These are phyloP conservation scores for Oostethus manadensis DNA, from an alignment of 2,113 vertebrate genomes.

Conservation along the genomic window DNA sequence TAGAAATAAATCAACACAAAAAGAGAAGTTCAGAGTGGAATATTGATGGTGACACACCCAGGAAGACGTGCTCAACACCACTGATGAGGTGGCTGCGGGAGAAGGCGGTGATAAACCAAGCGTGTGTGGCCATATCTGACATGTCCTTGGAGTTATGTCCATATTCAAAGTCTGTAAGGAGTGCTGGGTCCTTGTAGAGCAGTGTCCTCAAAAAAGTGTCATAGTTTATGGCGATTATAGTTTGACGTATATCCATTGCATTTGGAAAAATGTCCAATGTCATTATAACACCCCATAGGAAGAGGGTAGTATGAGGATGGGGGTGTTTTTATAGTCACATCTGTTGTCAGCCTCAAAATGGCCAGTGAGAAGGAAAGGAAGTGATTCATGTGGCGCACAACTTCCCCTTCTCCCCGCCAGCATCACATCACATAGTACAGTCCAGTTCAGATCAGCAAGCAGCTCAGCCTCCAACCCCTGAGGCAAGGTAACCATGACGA, in stretches of 20 bases:
- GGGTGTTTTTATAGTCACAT: slow-evolving; percentile 5
- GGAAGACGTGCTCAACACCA: slow-evolving; percentile 6
- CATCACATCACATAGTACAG: slow-evolving; percentile 32
- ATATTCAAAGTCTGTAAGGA: slow-evolving; percentile 11
- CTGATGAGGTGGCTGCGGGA: slow-evolving; percentile 1
- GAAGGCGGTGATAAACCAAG: slow-evolving; percentile 1
- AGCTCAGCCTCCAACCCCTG: slow-evolving; percentile 19
- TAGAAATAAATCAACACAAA: slow-evolving; percentile 1
- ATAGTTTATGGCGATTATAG: not conserved
- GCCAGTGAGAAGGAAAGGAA: slow-evolving; percentile 5
- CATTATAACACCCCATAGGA: slow-evolving; percentile 24
- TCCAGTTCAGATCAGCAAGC: slow-evolving; percentile 32
- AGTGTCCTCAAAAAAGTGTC: not conserved
- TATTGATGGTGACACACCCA: slow-evolving; percentile 8
- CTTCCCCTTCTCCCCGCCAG: slow-evolving; percentile 1
- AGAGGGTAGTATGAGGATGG: slow-evolving; percentile 36
- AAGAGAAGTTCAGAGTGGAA: slow-evolving; percentile 3
- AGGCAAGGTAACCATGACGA: slow-evolving; percentile 50
- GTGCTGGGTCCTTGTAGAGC: not conserved
- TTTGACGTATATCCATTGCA: not conserved
- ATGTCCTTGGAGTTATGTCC: slow-evolving; percentile 8
- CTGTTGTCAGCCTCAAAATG: slow-evolving; percentile 27
- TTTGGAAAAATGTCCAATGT: slow-evolving; percentile 23
- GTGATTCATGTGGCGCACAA: not conserved
- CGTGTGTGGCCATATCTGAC: slow-evolving; percentile 11